Percentiles rank a stretch among this genome's conserved stretches.
Conservation (phyloP, 2,113 vertebrate genomes). For the Poecilia latipinna region DNA sequence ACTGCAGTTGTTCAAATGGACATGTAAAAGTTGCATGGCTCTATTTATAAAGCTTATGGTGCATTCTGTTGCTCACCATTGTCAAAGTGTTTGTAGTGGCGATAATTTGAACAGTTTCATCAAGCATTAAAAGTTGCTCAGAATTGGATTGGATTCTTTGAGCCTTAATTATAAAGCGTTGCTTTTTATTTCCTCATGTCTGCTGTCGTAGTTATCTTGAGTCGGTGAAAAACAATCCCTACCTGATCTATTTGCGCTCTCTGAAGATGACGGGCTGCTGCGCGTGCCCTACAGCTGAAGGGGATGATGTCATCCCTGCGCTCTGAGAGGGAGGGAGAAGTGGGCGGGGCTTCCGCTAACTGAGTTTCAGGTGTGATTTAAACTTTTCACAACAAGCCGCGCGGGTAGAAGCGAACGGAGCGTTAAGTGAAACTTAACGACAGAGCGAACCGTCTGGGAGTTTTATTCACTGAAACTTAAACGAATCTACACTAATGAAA, state of each 20-base stretch:
- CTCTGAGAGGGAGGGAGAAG: background rate
- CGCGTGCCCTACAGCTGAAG: conserved; percentile 12
- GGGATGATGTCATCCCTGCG: conserved; percentile 70
- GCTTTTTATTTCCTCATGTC: background rate
- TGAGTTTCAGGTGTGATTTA: conserved; percentile 69
- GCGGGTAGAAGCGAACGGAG: background rate
- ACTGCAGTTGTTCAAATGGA: background rate
- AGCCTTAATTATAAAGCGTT: background rate
- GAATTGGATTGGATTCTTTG: background rate
- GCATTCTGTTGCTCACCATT: background rate
- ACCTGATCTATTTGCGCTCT: background rate
- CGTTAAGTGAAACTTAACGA: background rate
- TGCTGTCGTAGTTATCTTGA: background rate
- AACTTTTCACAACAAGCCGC: conserved; percentile 70
- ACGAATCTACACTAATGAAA: conserved; percentile 29
- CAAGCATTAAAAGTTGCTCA: background rate
- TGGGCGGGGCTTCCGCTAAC: conserved; percentile 28
- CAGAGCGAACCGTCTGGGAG: no score
- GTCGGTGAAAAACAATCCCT: background rate
- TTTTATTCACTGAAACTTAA: background rate
- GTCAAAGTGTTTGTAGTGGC: background rate
- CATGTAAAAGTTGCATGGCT: background rate
- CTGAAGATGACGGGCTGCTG: conserved; percentile 34
- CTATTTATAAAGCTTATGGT: background rate
- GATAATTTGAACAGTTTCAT: background rate